Evolutionary conservation across 2,888 invertebrate species (phyloP).

Genomic region (Scrobipalpa costella): DNA sequence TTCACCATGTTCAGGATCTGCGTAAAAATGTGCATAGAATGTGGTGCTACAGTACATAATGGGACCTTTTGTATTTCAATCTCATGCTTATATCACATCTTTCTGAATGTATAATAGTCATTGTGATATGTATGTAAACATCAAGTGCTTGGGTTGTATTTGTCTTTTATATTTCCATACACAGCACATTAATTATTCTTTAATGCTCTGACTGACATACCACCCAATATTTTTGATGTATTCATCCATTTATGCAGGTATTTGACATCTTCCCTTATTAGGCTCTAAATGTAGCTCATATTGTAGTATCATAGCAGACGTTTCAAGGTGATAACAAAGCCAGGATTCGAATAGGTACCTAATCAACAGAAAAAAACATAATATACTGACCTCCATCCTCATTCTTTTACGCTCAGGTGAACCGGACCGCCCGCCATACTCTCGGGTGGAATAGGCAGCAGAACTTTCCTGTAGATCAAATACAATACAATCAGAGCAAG

Average conservation of each 20-base stretch:
- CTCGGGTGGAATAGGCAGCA: conserved; percentile 76
- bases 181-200: neutral
- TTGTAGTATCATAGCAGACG: neutral
- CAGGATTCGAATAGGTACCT: conserved; percentile 8
- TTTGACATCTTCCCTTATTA: neutral
- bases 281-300: conserved; percentile 3
- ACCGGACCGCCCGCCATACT: conserved; percentile 78
- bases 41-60: conserved; percentile 15
- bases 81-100: conserved; percentile 8
- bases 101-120: neutral
- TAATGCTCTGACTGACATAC: conserved; percentile 17
- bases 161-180: conserved; percentile 7
- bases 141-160: conserved; percentile 6
- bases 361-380: conserved; percentile 5
- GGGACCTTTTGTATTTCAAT: conserved; percentile 19
- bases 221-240: conserved; percentile 2
- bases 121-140: conserved; percentile 13
- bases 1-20: conserved; percentile 4
- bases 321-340: conserved; percentile 21
- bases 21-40: neutral
- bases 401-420: conserved; percentile 84
- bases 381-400: conserved; percentile 80
- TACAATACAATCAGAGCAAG: neutral
- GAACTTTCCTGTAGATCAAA: conserved; percentile 64
- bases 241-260: neutral